Evolutionary conservation across 2,797 vertebrate genomes (phyloP).

Genomic region (Urocyon cinereoargenteus): DNA sequence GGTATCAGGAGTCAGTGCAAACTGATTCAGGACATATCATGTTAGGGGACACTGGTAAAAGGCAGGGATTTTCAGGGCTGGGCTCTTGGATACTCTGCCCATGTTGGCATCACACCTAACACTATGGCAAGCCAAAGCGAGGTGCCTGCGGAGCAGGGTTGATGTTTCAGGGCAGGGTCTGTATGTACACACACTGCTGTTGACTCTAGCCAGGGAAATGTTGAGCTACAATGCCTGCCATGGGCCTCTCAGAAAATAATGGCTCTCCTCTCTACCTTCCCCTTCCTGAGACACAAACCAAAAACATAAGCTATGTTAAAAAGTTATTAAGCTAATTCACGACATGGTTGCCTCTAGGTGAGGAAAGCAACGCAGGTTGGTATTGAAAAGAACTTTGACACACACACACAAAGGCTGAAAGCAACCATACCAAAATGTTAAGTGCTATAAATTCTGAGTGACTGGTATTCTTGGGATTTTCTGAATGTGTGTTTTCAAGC

Average conservation of each 20-base stretch:
- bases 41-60: background rate
- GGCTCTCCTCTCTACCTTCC: background rate
- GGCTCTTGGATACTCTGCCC: background rate
- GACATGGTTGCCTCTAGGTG: background rate
- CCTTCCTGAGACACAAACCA: background rate
- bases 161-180: no score
- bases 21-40: background rate
- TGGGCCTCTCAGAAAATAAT: background rate
- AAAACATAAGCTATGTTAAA: background rate
- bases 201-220: background rate
- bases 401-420: conserved; percentile 13
- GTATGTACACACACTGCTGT: background rate
- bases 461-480: background rate
- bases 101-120: background rate
- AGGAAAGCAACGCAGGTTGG: background rate
- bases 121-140: background rate
- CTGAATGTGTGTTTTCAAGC: background rate
- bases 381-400: background rate
- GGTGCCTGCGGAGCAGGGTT: background rate
- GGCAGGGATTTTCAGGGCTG: background rate
- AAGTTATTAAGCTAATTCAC: background rate
- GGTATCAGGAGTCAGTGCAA: background rate
- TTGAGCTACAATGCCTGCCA: background rate
- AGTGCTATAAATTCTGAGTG: conserved; percentile 24
- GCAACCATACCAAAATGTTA: conserved; percentile 47